Evolutionary conservation across 1,140 invertebrate species (phyloP), one percentile per base, ranked within the genome.

Genomic region (Asbolus verrucosus): DNA sequence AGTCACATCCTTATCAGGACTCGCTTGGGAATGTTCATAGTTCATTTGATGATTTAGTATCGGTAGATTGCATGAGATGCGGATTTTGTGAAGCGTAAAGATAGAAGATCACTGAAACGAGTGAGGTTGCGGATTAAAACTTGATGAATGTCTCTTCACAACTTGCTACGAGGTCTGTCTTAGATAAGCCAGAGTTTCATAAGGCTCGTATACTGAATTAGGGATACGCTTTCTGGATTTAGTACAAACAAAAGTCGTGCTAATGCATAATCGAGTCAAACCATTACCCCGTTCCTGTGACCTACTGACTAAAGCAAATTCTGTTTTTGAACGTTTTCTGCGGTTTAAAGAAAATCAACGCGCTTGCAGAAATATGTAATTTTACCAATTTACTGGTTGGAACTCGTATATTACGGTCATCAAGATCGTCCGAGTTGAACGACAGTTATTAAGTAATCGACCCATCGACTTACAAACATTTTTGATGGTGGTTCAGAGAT

Each of bases 81-180:
- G 38, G 38, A 65, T 65, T 13, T 46, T 18, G 24, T 46, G 38
- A 50, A 16, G 62, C 62, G 62, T 65, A 46, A 65, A 65, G 39
- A 65, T 65, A 39, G 59, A 62, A 65, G 62, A 65, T 46, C 38
- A 15, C 33, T 65, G 36, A 19, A 65, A 65, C 62, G 62, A 65
- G 38, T 65, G 36, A 43, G 41, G 62, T 65, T 43, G 62, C 62
- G 38, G 38, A 65, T 65, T 65, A 65, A 65, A 65, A 65, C 38
- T 65, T 65, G 62, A 65, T 65, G 62, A 65, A 65, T 65, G 62
- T 65, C 62, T 65, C 38, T 65, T 65, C 62, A 65, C 62, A 27
- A 65, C 33, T 39, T 65, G 16, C 62, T 30, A 65, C 21, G 39
- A 65, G 38, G 19, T 65, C 46, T 54, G 46, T 41, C 62, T 41